Percentiles rank a stretch among this genome's conserved stretches.
These are phyloP conservation scores for Otolemur garnettii DNA, from an alignment of 2,113 vertebrate species.

Conservation along the genomic window DNA sequence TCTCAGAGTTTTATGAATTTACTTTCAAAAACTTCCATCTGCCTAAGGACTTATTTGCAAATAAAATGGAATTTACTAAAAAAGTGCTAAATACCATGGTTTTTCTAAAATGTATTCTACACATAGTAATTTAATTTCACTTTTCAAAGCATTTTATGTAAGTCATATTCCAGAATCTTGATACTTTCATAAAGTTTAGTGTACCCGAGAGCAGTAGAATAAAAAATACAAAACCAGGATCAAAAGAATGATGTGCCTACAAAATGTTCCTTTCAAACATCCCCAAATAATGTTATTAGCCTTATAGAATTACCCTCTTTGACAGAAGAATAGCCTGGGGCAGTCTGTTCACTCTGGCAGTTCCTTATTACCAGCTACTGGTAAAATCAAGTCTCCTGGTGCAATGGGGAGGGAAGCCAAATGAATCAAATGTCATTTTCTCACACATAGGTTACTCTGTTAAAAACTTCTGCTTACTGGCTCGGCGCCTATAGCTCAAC, in stretches of 20 bases:
- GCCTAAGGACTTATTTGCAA: conserved; percentile 35
- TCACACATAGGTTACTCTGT: not conserved
- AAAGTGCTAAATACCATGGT: not conserved
- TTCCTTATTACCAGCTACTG: conserved; percentile 24
- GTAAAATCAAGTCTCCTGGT: conserved; percentile 46
- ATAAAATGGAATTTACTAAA: conserved; percentile 45
- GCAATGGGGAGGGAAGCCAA: not conserved
- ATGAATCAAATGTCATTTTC: conserved; percentile 12
- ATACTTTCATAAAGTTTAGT: not conserved
- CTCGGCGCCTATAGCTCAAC: too few relatives aligned
- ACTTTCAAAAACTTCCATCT: conserved; percentile 40
- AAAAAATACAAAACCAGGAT: conserved; percentile 39
- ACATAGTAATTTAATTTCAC: conserved; percentile 17
- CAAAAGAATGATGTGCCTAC: conserved; percentile 24
- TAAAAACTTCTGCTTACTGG: conserved; percentile 24
- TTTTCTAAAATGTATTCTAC: conserved; percentile 46
- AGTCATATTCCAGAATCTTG: conserved; percentile 47
- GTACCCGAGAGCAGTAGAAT: not conserved
- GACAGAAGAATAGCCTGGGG: conserved; percentile 48
- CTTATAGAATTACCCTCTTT: not conserved
- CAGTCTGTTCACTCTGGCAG: conserved; percentile 29
- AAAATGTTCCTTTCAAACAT: not conserved
- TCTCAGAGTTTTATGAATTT: conserved; percentile 26
- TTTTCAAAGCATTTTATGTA: conserved; percentile 53
- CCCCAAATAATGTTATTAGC: not conserved